Evolutionary conservation across 2,797 vertebrate genomes (phyloP), one percentile per base, ranked within the genome.

Genomic region (Crocidura indochinensis): DNA sequence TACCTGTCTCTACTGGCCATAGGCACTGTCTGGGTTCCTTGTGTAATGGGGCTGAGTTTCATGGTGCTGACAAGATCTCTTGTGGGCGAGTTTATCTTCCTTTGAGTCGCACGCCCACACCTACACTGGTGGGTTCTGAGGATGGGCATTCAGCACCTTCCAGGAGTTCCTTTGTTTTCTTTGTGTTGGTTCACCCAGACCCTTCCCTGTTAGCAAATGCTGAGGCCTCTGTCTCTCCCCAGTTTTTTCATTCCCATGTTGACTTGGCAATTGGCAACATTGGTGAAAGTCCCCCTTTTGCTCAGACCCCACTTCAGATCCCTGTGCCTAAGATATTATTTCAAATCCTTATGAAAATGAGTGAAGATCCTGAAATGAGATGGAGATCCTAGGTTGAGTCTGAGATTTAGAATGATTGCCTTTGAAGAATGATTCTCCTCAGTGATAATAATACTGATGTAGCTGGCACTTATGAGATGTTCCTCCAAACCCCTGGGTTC

Each of bases 1-100:
- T 1, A 3, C 12, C 38, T 4, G 1, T 12, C 15, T 24, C 3
- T 10, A 31, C 3, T 27, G 29, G 15, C 51, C 10, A 3, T 0
- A 10, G 3, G 24, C 56, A 1, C 51, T 27, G 19, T 44, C 47
- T 27, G 2, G 29, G 64, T 38, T 38, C 56, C 65, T 46, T 69
- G 53, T 20, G 51, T 47, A 69, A 10, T 47, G 31, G 4, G 17
- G 7, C 17, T 22, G 9, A 1, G 0, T 49, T 84, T 65, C 5
- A 6, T 73, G 78, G 26, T 31, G 14, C 56, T 20, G 64, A 46
- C n/a, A 9, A n/a, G 27, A 56, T 53, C 22, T 27, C 53, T 67
- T n/a, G 12, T 31, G 0, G 0, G 24, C 19, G 27, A 7, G 38
- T 7, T 38, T n/a, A 10, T 56, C n/a, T 46, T 56, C 53, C 53